Base-by-base conservation (phyloP, 2,113 vertebrate species). In the Oophaga pumilio region DNA sequence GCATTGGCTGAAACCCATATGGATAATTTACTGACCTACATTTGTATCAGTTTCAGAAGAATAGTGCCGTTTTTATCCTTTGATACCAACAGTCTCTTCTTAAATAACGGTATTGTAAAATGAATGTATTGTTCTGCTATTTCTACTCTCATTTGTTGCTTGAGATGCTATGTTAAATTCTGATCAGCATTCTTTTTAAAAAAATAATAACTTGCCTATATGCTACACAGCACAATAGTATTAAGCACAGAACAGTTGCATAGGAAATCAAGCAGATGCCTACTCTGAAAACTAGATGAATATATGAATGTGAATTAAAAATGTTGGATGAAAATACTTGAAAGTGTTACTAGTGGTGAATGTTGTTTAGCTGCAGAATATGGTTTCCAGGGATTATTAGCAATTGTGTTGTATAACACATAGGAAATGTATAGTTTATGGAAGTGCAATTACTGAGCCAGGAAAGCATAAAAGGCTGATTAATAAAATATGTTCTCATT, bases 21-120 rank as follows among this genome's bases (percentile, higher is more conserved):
- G 78, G 60, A 62, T 57, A 89, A 90, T 90, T 91, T 80, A 50
- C 57, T 92, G 87, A 90, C 87, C 87, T 87, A 89, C 88, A 87
- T 76, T 92, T 89, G 86, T 89, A 20, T 14, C 83, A 89, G 89
- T n/a, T 85, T n/a, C 49, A 66, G 81, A 64, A 53, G 13, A 68
- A 57, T 8, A 71, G 33, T 28, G 26, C 60, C 8, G 50, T 87
- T 84, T 62, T 86, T 81, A 50, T 49, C 6, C 59, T 6, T 64
- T 64, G 26, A 33, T 50, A 60, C 60, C 20, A 82, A 90, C 76
- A 85, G 81, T 3, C 11, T 87, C 56, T 85, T 81, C 49, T 73
- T 7, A 76, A 73, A 17, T 56, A 52, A 15, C 8, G 22, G 53
- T 28, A 50, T 86, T 85, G 76, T 64, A 88, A 64, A 84, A 88